Conservation (phyloP, 2,113 vertebrate genomes). For the Galeopterus variegatus region DNA sequence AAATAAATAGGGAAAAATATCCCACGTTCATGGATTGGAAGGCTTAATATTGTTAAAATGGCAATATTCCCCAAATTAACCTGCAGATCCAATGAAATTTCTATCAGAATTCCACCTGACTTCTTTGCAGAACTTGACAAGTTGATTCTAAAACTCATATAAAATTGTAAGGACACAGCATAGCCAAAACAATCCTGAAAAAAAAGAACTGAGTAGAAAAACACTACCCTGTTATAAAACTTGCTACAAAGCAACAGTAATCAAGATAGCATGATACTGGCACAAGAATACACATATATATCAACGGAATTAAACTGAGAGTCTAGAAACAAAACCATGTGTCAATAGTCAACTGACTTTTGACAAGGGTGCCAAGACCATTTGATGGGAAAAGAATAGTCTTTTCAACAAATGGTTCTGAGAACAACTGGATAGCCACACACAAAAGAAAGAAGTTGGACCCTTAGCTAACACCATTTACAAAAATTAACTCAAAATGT, state of each 20-base stretch:
- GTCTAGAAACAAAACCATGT: background rate
- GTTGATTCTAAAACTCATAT: background rate
- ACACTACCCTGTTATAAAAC: background rate
- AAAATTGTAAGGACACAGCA: background rate
- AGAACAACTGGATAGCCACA: background rate
- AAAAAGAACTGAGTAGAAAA: background rate
- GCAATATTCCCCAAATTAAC: background rate
- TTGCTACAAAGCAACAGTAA: background rate
- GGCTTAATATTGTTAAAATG: background rate
- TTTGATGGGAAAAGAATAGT: background rate
- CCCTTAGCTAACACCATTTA: background rate
- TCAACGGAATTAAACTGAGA: background rate
- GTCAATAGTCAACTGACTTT: background rate
- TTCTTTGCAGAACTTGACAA: background rate
- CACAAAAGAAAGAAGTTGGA: background rate
- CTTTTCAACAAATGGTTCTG: background rate
- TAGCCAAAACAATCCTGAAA: background rate
- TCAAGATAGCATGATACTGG: background rate
- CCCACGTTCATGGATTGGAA: background rate
- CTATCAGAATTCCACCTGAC: background rate
- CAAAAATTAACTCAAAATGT: background rate
- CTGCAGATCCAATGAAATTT: background rate
- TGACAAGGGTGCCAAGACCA: background rate
- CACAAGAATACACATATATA: background rate
- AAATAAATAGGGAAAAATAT: background rate